A percentile compares a stretch with the other conserved stretches of the same genome.
These are phyloP conservation scores for Phorcus lineatus DNA, from an alignment of 2,888 invertebrate species.

Conservation along the genomic window DNA sequence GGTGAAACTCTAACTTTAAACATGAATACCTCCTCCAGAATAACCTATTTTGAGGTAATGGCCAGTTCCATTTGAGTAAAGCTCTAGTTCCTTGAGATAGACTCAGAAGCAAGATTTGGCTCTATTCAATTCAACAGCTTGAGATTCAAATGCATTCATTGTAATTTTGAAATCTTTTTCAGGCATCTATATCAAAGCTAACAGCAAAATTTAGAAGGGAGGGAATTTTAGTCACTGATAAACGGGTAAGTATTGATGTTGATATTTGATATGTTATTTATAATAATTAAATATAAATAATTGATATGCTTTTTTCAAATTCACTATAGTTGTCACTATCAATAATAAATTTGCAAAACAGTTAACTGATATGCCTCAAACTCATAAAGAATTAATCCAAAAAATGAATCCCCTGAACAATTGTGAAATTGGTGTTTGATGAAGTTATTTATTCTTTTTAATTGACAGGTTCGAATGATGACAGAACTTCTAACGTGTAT, in stretches of 20 bases:
- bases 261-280: neutral
- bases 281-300: neutral
- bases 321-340: too few species aligned
- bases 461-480: conserved; percentile 77
- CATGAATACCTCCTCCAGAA: too few species aligned
- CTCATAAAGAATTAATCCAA: too few species aligned
- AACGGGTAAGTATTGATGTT: conserved; percentile 50
- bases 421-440: too few species aligned
- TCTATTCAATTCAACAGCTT: too few species aligned
- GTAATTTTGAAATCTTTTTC: conserved; percentile 26
- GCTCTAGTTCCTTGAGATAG: too few species aligned
- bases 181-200: conserved; percentile 53
- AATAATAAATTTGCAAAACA: neutral
- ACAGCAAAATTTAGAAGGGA: conserved; percentile 57
- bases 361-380: neutral
- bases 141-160: too few species aligned
- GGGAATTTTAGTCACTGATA: conserved; percentile 62
- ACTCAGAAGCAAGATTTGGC: too few species aligned
- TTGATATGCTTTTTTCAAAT: neutral
- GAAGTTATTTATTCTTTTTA: neutral
- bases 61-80: too few species aligned
- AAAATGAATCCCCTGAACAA: too few species aligned
- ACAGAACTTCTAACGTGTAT: conserved; percentile 80
- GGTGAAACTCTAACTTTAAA: too few species aligned
- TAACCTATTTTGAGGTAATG: too few species aligned